Evolutionary conservation across 2,113 vertebrate genomes (phyloP), one percentile per base, ranked within the genome.

Genomic region (Atractosteus spatula): DNA sequence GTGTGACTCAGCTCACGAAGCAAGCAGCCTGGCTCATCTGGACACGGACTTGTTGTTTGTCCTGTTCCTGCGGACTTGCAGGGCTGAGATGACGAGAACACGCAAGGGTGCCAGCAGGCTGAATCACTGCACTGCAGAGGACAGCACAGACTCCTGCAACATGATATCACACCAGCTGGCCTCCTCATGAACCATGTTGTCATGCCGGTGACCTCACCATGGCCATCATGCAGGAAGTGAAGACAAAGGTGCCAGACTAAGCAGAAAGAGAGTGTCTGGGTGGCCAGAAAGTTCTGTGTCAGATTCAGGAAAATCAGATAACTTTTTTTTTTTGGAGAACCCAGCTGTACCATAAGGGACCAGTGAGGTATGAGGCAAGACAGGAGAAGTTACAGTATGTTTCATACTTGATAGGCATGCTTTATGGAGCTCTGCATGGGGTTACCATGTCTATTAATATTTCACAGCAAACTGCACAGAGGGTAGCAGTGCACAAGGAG

Each of bases 141-240:
- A 51, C 47, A 51, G 47, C 5, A 5, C 47, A 51, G n/a, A n/a
- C n/a, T n/a, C n/a, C n/a, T n/a, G n/a, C n/a, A 51, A 51, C 5
- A 10, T 10, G 47, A 51, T 1, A 51, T 5, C 47, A 51, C 47
- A 51, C 10, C 47, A 7, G 47, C 47, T 10, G 47, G 10, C 47
- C 47, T 51, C 47, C 10, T 10, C 10, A 1, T 10, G 47, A 51
- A 5, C 5, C 47, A 10, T 51, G 47, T 51, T 51, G 29, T 51
- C 44, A 54, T 45, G 10, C 14, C 14, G 3, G 13, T 68, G 44
- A 51, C 8, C n/a, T 54, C 43, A 54, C 7, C 45, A 10, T 8
- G n/a, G 43, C 47, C 45, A 54, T 68, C 43, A 16, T 44, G 17
- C 66, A 68, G 66, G 66, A 68, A 68, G 44, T 10, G 17, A 29